Evolutionary conservation across 2,888 invertebrate species (phyloP), one percentile per base, ranked within the genome.

Genomic region (Trissonchulus latispiculum): DNA sequence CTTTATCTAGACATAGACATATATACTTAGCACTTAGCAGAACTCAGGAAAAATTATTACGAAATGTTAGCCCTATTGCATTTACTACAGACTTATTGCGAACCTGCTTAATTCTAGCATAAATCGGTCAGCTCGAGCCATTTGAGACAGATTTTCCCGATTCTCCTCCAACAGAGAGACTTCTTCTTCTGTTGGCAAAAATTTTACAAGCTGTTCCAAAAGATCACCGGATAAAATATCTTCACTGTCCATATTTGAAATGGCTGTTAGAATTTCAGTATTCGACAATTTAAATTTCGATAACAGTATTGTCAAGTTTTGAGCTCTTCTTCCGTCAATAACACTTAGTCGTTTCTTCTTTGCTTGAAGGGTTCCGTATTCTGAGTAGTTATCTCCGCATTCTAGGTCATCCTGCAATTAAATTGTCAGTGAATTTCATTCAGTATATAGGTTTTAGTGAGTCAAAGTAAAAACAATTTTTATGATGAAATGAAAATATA

Each of bases 201-300:
- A 97, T 86, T 97, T 97, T 71, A 96, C 86, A 76, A 97, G 86
- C 84, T 85, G 97, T 81, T 97, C 97, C 73, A 96, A 92, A 96
- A 97, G 96, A 84, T 97, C 97, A 76, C 95, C 91, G 0, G 95
- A 95, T 48, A 97, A 85, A 82, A 94, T 92, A 81, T 95, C 94
- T 76, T 90, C 90, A 79, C 90, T 90, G 84, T 97, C 97, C 95
- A 99, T 95, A 72, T 91, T 92, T 75, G 95, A 86, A 78, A 97
- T 92, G 0, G 94, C 93, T 83, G 90, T 89, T 79, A 92, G 92
- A 77, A 97, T 93, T 82, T 97, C 95, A 82, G 92, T 92, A 83
- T 96, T 96, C 67, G 90, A 89, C 91, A 97, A 91, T 86, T 96
- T 96, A 72, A 97, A 87, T 84, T 95, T 96, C 74, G 95, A 95